Base-by-base conservation (phyloP, 2,113 vertebrate genomes). In the Catharus fuscescens region DNA sequence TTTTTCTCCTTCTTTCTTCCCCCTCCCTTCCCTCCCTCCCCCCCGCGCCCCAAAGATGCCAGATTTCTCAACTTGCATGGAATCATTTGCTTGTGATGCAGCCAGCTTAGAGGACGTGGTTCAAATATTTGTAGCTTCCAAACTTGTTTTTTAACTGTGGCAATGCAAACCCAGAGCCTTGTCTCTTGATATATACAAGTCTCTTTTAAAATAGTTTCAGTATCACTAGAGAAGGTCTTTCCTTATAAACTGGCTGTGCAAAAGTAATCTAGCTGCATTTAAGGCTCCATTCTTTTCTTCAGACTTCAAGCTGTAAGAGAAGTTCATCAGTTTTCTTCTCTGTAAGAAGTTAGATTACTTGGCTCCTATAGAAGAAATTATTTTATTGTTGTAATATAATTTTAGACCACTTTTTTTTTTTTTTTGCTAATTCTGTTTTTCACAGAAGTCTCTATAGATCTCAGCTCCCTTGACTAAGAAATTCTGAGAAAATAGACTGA, bases 61-160 rank as follows among this genome's bases (percentile, higher is more conserved):
- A 82, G 80, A 80, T 92, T 95, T 96, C 56, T 92, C 60, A 92
- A 95, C 74, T 95, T 84, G 69, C 16, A 7, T 86, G 80, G 90
- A 95, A 92, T 79, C 86, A 66, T 84, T 95, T 95, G 44, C 13
- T 74, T 82, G 60, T 47, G 87, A 53, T 83, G 61, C 24, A 70
- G 42, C 48, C 79, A 54, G 50, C 9, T 70, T 81, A 86, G 59
- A 83, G 44, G n/a, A 84, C 1, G 13, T 52, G 60, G 52, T 89
- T 93, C 57, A 89, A 87, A 76, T 84, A 69, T 93, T 89, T 84
- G 86, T 60, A 91, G 65, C 48, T 67, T 84, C 53, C 52, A 73
- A 90, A 93, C 44, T 91, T 88, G 24, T 65, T 93, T 94, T 92
- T 90, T 64, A 80, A 72, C 45, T 1, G 12, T 54, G 79, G 42